Conservation (phyloP, 1,140 invertebrate species). For the Metaphire vulgaris region DNA sequence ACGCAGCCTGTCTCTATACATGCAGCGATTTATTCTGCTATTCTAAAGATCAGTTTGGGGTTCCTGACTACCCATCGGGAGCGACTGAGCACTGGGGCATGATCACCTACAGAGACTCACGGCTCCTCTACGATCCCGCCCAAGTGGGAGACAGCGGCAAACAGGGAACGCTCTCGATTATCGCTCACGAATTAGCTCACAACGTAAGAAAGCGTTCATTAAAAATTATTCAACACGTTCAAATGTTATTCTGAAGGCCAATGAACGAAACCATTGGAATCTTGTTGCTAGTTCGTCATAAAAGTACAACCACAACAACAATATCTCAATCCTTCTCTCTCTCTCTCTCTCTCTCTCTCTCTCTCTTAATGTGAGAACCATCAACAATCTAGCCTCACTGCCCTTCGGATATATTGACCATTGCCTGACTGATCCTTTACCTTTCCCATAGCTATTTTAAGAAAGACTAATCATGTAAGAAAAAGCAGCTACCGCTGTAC, state of each 20-base stretch:
- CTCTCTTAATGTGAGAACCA: not conserved
- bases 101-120: constrained; percentile 48
- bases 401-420: too few relatives aligned
- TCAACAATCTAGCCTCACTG: too few relatives aligned
- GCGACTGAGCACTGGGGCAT: constrained; percentile 54
- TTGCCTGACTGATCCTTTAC: too few relatives aligned
- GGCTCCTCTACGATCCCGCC: constrained; percentile 65
- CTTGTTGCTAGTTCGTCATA: too few relatives aligned
- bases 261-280: too few relatives aligned
- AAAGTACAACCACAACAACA: too few relatives aligned
- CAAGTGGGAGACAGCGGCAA: constrained; percentile 67
- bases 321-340: not conserved
- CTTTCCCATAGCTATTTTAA: too few relatives aligned
- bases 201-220: constrained; percentile 39
- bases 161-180: constrained; percentile 78
- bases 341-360: not conserved
- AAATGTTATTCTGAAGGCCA: too few relatives aligned
- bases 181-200: constrained; percentile 80
- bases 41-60: constrained; percentile 47
- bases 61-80: constrained; percentile 50
- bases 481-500: too few relatives aligned
- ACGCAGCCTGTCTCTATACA: too few relatives aligned
- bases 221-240: not conserved
- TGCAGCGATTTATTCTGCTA: too few relatives aligned
- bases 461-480: too few relatives aligned